Percentiles rank a stretch among this genome's conserved stretches.
Evolutionary conservation across 2,888 invertebrate species (phyloP).

Genomic region (Patella depressa): DNA sequence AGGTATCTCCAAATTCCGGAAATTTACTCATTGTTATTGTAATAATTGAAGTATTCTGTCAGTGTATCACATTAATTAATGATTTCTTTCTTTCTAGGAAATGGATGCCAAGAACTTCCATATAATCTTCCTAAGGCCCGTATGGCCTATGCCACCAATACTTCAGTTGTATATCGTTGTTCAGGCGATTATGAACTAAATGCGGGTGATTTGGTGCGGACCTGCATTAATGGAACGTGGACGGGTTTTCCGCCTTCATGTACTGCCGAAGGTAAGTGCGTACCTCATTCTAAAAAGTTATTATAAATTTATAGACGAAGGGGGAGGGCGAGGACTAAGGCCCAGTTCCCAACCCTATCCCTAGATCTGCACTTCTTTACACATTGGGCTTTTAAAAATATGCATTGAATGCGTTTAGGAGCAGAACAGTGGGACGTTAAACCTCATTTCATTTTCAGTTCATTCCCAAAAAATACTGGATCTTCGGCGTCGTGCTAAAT

Average conservation of each 20-base stretch:
- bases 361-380: no score
- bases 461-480: not conserved
- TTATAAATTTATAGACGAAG: no score
- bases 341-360: no score
- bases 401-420: no score
- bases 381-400: no score
- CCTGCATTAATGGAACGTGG: slow-evolving; percentile 25
- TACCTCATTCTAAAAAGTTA: no score
- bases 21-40: no score
- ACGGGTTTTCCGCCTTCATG: slow-evolving; percentile 22
- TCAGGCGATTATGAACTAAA: slow-evolving; percentile 11
- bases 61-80: no score
- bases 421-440: not conserved
- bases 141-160: not conserved
- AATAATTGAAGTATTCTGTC: no score
- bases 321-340: no score
- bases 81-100: not conserved
- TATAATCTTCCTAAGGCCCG: not conserved
- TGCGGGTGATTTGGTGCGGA: slow-evolving; percentile 23
- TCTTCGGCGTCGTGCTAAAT: no score
- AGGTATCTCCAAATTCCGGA: no score
- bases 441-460: not conserved
- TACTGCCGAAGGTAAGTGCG: slow-evolving; percentile 15
- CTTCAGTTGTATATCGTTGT: slow-evolving; percentile 18
- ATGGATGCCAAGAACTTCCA: not conserved